phyloP scores from a whole-genome alignment of 1,140 invertebrate species.

The Sogatella furcifera region DNA sequence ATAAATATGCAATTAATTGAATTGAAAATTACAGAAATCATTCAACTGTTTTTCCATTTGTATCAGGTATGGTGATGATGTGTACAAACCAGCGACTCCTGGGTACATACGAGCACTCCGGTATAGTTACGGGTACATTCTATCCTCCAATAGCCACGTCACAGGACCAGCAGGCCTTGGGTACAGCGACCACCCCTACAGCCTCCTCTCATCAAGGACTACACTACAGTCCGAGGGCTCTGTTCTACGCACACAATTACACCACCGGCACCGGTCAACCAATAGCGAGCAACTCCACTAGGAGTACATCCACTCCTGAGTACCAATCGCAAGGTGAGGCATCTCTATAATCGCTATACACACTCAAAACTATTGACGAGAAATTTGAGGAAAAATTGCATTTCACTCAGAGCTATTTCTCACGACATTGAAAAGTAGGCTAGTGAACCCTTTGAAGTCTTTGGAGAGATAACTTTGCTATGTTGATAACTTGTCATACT shows the following conservation, averaged over 20 bases:
- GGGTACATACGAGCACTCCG: slow-evolving; percentile 35
- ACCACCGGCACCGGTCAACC: background rate
- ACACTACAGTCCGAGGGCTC: background rate
- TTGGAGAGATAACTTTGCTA: too few species aligned
- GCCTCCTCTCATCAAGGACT: background rate
- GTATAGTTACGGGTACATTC: slow-evolving; percentile 51
- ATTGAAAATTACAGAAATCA: too few species aligned
- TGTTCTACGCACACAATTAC: background rate
- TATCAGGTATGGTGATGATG: slow-evolving; percentile 63
- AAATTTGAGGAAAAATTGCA: too few species aligned
- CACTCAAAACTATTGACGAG: too few species aligned
- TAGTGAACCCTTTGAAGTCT: too few species aligned
- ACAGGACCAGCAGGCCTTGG: slow-evolving; percentile 50
- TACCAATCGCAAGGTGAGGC: background rate
- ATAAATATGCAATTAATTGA: too few species aligned
- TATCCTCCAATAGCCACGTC: slow-evolving; percentile 71
- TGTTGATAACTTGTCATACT: too few species aligned
- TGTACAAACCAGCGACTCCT: slow-evolving; percentile 52
- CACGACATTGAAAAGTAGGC: too few species aligned
- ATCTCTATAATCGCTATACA: too few species aligned
- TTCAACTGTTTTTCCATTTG: too few species aligned
- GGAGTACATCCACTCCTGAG: background rate
- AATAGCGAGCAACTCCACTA: background rate
- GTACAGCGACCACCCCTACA: background rate
- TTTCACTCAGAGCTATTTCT: too few species aligned